Base-by-base conservation (phyloP, 2,797 vertebrate species). In the Craterocephalus amniculus region DNA sequence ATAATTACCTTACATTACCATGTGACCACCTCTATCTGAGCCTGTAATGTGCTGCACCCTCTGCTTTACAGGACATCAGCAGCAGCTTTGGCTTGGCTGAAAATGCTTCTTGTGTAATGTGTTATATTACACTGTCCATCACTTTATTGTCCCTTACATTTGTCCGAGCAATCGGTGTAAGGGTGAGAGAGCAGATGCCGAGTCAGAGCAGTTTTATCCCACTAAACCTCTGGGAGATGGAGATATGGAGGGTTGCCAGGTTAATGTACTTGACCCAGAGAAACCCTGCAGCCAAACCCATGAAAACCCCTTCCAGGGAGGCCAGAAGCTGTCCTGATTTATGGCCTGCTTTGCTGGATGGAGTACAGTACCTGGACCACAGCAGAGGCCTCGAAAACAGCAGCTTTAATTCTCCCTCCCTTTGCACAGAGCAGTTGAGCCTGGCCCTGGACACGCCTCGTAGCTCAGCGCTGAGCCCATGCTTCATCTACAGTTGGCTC, bases 201-300 rank as follows among this genome's bases (percentile, higher is more conserved):
- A 40, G 68, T 61, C 63, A 54, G 77, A 74, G 83, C 81, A 43
- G 55, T 84, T 85, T 83, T 80, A 80, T 60, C 60, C 80, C 61
- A 72, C 27, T 24, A 32, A 67, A 57, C 54, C 70, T 78, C 49
- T 58, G 72, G 70, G 84, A 85, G 67, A 81, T 48, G 78, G 81
- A 86, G 74, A 76, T 72, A 71, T 86, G 85, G 79, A 86, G 84
- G 79, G 79, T 76, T 88, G 87, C 86, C 89, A 88, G 92, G 92
- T 91, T 94, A 91, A 92, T 93, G 86, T 89, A 86, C 89, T 91
- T 93, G 93, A 93, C 91, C 93, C 90, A 89, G 78, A 90, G 87
- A 90, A 92, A 87, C 68, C 83, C 86, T 70, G 75, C 71, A 86
- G 85, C 80, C 77, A 78, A 88, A 80, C 90, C 87, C 84, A 83